Conservation (phyloP, 2,113 vertebrate genomes). For the Actinemys pallida region DNA sequence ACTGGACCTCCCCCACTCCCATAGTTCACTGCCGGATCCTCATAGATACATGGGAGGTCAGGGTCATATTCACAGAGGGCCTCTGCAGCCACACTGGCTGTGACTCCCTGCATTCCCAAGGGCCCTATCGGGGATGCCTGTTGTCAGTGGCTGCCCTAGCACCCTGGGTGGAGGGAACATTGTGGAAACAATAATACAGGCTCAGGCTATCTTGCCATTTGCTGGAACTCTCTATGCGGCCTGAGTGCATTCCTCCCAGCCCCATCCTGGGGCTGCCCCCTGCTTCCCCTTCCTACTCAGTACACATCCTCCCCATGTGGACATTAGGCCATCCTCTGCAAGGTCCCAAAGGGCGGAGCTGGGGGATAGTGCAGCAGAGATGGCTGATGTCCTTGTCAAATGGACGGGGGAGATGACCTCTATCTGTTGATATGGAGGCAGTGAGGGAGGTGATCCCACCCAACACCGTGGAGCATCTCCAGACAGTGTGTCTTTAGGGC, state of each 20-base stretch:
- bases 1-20: neutral
- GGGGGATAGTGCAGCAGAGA: neutral
- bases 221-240: neutral
- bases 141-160: neutral
- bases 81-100: neutral
- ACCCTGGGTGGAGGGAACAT: neutral
- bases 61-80: neutral
- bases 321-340: neutral
- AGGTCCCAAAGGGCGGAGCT: neutral
- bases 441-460: neutral
- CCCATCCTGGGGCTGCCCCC: neutral
- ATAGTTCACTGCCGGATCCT: neutral
- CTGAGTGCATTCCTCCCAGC: neutral
- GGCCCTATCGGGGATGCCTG: rapidly evolving
- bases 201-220: neutral
- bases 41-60: neutral
- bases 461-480: neutral
- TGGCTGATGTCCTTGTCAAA: neutral
- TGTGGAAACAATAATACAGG: neutral
- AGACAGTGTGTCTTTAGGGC: neutral
- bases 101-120: neutral
- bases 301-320: neutral
- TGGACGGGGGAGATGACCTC: neutral
- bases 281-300: neutral
- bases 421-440: neutral